Percentiles rank a stretch among this genome's conserved stretches.
Evolutionary conservation across 2,888 invertebrate species (phyloP).

Genomic region (Pandemis cinnamomeana): DNA sequence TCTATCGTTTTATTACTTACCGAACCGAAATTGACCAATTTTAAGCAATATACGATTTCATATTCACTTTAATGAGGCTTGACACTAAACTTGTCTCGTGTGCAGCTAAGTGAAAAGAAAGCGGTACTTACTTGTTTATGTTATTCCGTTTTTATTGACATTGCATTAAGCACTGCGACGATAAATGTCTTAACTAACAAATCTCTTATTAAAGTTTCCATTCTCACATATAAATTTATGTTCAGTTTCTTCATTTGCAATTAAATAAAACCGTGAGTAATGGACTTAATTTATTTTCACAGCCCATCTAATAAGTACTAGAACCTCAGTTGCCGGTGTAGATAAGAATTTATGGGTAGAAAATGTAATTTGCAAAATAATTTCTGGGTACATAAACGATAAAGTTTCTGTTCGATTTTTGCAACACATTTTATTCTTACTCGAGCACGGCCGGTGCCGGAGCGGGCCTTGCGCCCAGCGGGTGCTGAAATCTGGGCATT

Average conservation of each 20-base stretch:
- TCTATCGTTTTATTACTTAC: conserved; percentile 54
- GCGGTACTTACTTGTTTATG: conserved; percentile 2
- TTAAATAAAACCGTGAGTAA: neutral
- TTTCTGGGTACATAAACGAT: neutral
- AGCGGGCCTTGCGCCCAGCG: neutral
- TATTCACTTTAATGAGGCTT: conserved; percentile 27
- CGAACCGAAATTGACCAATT: conserved; percentile 39
- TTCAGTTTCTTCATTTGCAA: neutral
- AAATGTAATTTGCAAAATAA: neutral
- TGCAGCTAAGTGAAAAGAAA: conserved; percentile 36
- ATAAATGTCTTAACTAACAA: conserved; percentile 14
- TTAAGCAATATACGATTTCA: conserved; percentile 37
- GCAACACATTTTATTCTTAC: neutral
- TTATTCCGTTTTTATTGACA: conserved; percentile 27
- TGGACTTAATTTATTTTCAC: neutral
- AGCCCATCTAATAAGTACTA: neutral
- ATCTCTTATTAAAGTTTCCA: neutral
- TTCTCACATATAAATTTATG: neutral
- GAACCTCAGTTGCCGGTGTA: neutral
- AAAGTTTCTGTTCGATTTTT: neutral
- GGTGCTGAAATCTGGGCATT: conserved; percentile 4
- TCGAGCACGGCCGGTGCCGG: neutral
- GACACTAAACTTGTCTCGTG: conserved; percentile 30
- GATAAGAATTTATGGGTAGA: neutral
- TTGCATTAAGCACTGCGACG: neutral